Conservation (phyloP, 2,888 invertebrate species). For the Entomobrya multifasciata region DNA sequence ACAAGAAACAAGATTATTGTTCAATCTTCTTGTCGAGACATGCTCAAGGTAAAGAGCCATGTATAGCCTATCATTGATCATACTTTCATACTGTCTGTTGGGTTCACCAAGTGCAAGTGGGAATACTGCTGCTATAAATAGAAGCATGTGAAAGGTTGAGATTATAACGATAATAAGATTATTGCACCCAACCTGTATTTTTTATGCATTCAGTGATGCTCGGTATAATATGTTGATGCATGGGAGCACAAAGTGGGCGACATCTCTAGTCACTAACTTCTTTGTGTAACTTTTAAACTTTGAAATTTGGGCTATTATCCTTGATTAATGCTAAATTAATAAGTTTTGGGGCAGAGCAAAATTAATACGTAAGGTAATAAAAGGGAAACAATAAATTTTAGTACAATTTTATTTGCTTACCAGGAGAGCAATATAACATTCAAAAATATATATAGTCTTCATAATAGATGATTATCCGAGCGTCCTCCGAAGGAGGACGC, state of each 20-base stretch:
- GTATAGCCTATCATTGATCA: background rate
- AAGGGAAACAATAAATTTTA: background rate
- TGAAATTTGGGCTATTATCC: conserved; percentile 10
- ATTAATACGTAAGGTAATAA: background rate
- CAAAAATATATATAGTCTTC: no score
- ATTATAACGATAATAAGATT: background rate
- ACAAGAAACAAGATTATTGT: conserved; percentile 60
- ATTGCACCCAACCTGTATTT: background rate
- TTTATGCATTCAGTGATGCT: no score
- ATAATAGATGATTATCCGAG: no score
- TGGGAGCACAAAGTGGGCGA: background rate
- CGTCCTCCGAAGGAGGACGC: no score
- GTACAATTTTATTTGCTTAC: background rate
- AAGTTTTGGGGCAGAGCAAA: background rate
- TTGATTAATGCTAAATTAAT: conserved; percentile 29
- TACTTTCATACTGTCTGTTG: background rate
- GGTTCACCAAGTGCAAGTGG: no score
- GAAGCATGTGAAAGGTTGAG: conserved; percentile 5
- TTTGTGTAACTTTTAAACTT: conserved; percentile 1
- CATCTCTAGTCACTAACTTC: background rate
- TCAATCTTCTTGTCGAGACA: conserved; percentile 51
- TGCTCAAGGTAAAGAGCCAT: conserved; percentile 1
- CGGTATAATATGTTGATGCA: no score
- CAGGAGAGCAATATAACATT: no score
- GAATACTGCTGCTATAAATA: no score